phyloP scores from a whole-genome alignment of 2,797 vertebrate genomes.

The Fistularia commersonii region DNA sequence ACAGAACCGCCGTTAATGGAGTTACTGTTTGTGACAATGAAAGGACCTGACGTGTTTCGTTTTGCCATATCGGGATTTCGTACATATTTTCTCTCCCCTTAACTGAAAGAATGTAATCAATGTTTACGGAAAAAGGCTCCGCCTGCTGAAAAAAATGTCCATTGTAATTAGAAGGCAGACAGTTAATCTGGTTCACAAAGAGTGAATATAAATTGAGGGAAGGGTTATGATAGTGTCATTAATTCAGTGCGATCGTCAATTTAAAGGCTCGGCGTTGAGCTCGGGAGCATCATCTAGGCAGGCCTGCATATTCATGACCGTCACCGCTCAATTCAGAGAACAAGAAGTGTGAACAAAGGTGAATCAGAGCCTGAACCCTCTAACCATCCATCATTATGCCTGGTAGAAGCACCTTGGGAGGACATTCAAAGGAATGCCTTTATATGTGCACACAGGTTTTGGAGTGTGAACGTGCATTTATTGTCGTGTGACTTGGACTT shows the following conservation, averaged over 20 bases:
- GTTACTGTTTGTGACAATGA: constrained; percentile 45
- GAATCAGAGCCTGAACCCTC: constrained; percentile 48
- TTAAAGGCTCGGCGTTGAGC: constrained; percentile 60
- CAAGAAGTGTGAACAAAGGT: constrained; percentile 53
- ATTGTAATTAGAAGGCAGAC: constrained; percentile 56
- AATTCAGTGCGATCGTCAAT: constrained; percentile 64
- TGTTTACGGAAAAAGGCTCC: constrained; percentile 55
- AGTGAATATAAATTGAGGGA: constrained; percentile 63
- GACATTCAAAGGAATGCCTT: constrained; percentile 7
- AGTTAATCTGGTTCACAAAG: constrained; percentile 59
- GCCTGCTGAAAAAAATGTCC: constrained; percentile 49
- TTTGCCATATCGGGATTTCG: constrained; percentile 47
- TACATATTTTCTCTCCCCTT: constrained; percentile 50
- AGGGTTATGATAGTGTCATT: constrained; percentile 70
- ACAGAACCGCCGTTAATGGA: constrained; percentile 48
- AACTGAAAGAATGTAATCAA: constrained; percentile 61
- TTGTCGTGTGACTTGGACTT: constrained; percentile 11
- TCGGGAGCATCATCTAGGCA: constrained; percentile 52
- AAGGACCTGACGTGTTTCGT: constrained; percentile 42
- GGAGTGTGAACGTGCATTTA: constrained; percentile 2
- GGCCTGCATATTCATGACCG: constrained; percentile 61
- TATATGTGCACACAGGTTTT: background rate
- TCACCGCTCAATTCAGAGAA: constrained; percentile 42
- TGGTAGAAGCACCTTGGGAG: constrained; percentile 22
- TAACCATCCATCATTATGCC: constrained; percentile 48